These are phyloP conservation scores for Marasmarcha lunaedactyla DNA, from an alignment of 2,888 invertebrate genomes.

Conservation along the genomic window DNA sequence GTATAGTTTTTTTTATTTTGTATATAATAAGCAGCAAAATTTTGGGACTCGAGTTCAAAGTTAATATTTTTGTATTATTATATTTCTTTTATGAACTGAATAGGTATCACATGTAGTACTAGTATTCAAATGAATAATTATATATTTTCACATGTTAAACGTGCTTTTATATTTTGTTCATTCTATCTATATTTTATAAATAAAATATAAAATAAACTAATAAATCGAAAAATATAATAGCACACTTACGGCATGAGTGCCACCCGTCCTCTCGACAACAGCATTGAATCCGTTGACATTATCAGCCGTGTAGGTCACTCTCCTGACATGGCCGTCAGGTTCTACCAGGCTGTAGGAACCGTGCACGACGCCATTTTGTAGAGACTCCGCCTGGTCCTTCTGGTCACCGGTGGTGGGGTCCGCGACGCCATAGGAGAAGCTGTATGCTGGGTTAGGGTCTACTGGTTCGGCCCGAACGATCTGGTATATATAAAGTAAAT, in stretches of 20 bases:
- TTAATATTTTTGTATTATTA: too few relatives aligned
- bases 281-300: slow-evolving; percentile 65
- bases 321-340: slow-evolving; percentile 59
- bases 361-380: slow-evolving; percentile 65
- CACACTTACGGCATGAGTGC: slow-evolving; percentile 47
- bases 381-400: slow-evolving; percentile 58
- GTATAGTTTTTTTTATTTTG: too few relatives aligned
- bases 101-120: too few relatives aligned
- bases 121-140: too few relatives aligned
- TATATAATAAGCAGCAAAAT: too few relatives aligned
- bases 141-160: too few relatives aligned
- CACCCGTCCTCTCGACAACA: slow-evolving; percentile 61
- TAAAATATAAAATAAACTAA: too few relatives aligned
- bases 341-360: slow-evolving; percentile 66
- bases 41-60: too few relatives aligned
- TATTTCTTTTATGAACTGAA: too few relatives aligned
- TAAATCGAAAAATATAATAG: too few relatives aligned
- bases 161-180: too few relatives aligned
- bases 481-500: slow-evolving; percentile 21
- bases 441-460: slow-evolving; percentile 65
- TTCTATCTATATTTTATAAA: too few relatives aligned
- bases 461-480: slow-evolving; percentile 55
- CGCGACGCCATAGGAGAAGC: slow-evolving; percentile 62
- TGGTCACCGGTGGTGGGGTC: slow-evolving; percentile 65
- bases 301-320: slow-evolving; percentile 67